Percentiles rank a stretch among this genome's conserved stretches.
Conservation (phyloP, 2,888 invertebrate species). For the Diaperis boleti region DNA sequence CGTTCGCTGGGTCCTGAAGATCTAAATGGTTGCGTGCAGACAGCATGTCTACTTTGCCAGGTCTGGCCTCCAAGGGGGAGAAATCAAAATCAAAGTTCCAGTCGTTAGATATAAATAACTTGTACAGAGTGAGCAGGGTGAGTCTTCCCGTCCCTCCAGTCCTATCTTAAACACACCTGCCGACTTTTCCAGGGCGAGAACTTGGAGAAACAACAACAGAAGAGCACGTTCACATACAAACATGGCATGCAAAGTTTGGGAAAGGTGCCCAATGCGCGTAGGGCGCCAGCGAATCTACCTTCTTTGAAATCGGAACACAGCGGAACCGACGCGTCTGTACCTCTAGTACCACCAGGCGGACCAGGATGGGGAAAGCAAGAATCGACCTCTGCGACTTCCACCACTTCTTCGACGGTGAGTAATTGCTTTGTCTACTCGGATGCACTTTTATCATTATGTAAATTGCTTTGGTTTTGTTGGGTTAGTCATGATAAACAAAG, state of each 20-base stretch:
- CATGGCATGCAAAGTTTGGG: constrained; percentile 99
- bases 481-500: not conserved
- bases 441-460: not conserved
- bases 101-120: constrained; percentile 97
- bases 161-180: not conserved
- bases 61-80: constrained; percentile 87
- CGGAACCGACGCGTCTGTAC: constrained; percentile 82
- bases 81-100: constrained; percentile 96
- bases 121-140: constrained; percentile 90
- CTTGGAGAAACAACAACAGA: constrained; percentile 88
- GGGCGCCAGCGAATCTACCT: constrained; percentile 98
- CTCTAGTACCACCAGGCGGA: constrained; percentile 83
- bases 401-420: constrained; percentile 57
- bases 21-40: constrained; percentile 94
- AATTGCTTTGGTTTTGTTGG: not conserved
- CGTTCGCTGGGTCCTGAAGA: constrained; percentile 83
- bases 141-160: constrained; percentile 62
- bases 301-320: constrained; percentile 97
- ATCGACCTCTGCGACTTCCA: constrained; percentile 68
- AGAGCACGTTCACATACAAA: constrained; percentile 93
- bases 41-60: constrained; percentile 97
- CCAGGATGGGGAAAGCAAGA: constrained; percentile 79
- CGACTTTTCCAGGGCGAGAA: constrained; percentile 81
- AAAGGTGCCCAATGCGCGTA: constrained; percentile 97
- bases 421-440: not conserved